phyloP scores from a whole-genome alignment of 2,113 vertebrate species.

The Meleagris gallopavo region DNA sequence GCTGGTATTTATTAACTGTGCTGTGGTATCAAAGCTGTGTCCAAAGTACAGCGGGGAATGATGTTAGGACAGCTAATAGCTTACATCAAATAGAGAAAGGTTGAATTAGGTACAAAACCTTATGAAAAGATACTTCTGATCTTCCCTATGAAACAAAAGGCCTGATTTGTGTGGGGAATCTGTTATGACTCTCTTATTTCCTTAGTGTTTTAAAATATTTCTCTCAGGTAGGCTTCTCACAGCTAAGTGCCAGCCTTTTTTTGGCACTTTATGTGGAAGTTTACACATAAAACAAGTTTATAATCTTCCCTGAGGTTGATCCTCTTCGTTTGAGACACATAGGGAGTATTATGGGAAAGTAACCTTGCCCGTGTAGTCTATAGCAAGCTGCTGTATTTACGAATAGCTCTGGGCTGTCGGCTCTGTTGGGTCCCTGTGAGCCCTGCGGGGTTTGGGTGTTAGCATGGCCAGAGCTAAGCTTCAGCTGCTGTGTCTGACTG shows the following conservation, averaged over 20 bases:
- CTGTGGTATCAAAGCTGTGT: background rate
- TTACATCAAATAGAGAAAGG: background rate
- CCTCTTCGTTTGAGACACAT: background rate
- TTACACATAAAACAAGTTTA: background rate
- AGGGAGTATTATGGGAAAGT: background rate
- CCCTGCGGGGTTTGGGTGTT: background rate
- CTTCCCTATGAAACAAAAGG: background rate
- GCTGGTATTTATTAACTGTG: constrained; percentile 52
- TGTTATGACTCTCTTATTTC: background rate
- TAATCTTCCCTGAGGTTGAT: background rate
- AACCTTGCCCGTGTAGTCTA: background rate
- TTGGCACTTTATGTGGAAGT: background rate
- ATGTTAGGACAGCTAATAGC: background rate
- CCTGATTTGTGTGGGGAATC: background rate
- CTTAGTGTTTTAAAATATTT: background rate
- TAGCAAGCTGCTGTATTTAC: background rate
- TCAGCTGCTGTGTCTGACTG: background rate
- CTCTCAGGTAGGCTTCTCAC: background rate
- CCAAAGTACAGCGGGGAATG: constrained; percentile 14
- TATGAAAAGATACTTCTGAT: background rate
- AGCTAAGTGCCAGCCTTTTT: background rate
- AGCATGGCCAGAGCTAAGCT: background rate
- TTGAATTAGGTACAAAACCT: background rate
- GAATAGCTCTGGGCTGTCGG: background rate
- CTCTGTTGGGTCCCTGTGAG: background rate